Conservation (phyloP, 2,113 vertebrate genomes). For the Hippocampus zosterae region DNA sequence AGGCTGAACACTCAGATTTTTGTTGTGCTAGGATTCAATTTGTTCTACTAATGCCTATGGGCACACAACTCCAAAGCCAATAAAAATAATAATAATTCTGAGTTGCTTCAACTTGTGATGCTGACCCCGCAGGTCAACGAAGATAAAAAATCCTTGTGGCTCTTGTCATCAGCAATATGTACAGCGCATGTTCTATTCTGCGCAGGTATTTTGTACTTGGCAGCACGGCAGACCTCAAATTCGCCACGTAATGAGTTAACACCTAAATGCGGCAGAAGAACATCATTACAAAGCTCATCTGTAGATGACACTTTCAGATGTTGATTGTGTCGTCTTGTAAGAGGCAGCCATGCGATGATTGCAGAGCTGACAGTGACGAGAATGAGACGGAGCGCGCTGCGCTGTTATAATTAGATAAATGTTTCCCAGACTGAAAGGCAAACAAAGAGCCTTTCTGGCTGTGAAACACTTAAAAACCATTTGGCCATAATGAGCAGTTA, state of each 20-base stretch:
- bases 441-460: slow-evolving; percentile 59
- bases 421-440: slow-evolving; percentile 56
- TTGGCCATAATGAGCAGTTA: slow-evolving; percentile 69
- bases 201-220: slow-evolving; percentile 7
- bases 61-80: too few relatives aligned
- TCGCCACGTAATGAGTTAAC: slow-evolving; percentile 7
- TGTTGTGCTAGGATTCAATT: too few relatives aligned
- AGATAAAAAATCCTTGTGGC: neutral
- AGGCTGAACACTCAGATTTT: neutral
- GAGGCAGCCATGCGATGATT: slow-evolving; percentile 29
- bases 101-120: neutral
- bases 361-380: slow-evolving; percentile 21
- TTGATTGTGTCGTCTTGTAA: slow-evolving; percentile 48
- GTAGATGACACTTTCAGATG: slow-evolving; percentile 26
- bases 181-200: neutral
- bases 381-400: slow-evolving; percentile 32
- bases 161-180: neutral
- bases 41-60: too few relatives aligned
- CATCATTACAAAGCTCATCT: slow-evolving; percentile 21
- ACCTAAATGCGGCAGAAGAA: slow-evolving; percentile 11
- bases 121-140: neutral
- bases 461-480: slow-evolving; percentile 46
- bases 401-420: slow-evolving; percentile 64
- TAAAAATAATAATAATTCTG: neutral
- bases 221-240: slow-evolving; percentile 3